These are phyloP conservation scores for Nyctereutes procyonoides DNA, from an alignment of 2,113 vertebrate species.

Conservation along the genomic window DNA sequence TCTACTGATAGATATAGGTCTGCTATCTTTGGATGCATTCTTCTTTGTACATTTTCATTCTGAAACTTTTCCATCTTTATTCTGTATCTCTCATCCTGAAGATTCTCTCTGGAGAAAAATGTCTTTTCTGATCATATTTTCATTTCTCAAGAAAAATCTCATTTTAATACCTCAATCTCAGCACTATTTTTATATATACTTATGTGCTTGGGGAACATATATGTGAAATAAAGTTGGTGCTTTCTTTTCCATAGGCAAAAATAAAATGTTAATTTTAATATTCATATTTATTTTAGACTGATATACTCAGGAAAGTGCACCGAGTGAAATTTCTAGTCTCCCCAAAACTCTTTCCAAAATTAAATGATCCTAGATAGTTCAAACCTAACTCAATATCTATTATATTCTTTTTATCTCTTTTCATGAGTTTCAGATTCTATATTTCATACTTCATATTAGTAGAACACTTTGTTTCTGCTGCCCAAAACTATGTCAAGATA, in stretches of 20 bases:
- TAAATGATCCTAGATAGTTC: slow-evolving; percentile 69
- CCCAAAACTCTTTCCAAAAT: slow-evolving; percentile 56
- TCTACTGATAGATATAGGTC: neutral
- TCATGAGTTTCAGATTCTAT: slow-evolving; percentile 67
- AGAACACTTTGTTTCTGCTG: slow-evolving; percentile 1
- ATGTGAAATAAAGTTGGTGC: neutral
- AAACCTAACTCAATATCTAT: slow-evolving; percentile 53
- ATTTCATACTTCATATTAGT: slow-evolving; percentile 42
- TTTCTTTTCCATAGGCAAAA: neutral
- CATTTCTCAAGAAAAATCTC: slow-evolving; percentile 42
- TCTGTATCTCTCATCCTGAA: neutral
- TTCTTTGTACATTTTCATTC: slow-evolving; percentile 7
- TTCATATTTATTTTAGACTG: slow-evolving; percentile 57
- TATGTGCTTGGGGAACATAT: slow-evolving; percentile 1
- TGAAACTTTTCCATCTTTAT: neutral
- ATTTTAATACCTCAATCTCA: neutral
- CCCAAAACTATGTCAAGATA: slow-evolving; percentile 78
- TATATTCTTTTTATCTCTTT: slow-evolving; percentile 71
- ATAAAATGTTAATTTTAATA: slow-evolving; percentile 41
- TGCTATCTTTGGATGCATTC: neutral
- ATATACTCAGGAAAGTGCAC: slow-evolving; percentile 63
- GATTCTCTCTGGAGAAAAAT: slow-evolving; percentile 43
- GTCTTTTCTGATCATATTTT: slow-evolving; percentile 42
- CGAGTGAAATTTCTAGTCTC: slow-evolving; percentile 2
- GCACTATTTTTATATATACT: neutral